Percentiles rank a stretch among this genome's conserved stretches.
Evolutionary conservation across 2,888 invertebrate genomes (phyloP).

Genomic region (Zygaena filipendulae): DNA sequence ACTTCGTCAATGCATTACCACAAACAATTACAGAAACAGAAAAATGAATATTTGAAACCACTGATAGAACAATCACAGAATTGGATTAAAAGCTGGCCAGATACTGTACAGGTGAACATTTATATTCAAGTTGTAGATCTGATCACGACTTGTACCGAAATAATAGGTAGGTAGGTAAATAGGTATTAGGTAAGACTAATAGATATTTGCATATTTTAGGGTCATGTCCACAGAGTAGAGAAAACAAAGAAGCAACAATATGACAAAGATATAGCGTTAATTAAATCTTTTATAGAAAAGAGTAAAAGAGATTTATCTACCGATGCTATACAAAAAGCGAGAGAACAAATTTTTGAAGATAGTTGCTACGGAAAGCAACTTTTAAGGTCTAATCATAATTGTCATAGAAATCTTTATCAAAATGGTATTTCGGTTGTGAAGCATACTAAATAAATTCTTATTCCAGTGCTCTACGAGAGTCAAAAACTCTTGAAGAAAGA

Average conservation of each 20-base stretch:
- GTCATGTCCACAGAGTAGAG: slow-evolving; percentile 20
- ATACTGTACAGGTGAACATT: slow-evolving; percentile 26
- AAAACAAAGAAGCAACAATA: slow-evolving; percentile 22
- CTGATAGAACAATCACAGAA: slow-evolving; percentile 30
- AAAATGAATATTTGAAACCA: slow-evolving; percentile 24
- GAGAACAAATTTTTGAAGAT: slow-evolving; percentile 30
- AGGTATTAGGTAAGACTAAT: no score
- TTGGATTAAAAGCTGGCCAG: slow-evolving; percentile 38
- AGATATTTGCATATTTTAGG: slow-evolving; percentile 19
- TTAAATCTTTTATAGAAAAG: slow-evolving; percentile 18
- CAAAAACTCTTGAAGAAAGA: slow-evolving; percentile 34
- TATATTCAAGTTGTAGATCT: no score
- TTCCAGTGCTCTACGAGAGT: slow-evolving; percentile 32
- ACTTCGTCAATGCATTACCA: slow-evolving; percentile 11
- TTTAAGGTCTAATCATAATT: slow-evolving; percentile 29
- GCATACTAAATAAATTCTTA: background rate
- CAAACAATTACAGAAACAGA: slow-evolving; percentile 4
- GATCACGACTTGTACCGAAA: no score
- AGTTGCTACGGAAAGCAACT: slow-evolving; percentile 35
- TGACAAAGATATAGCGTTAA: slow-evolving; percentile 19
- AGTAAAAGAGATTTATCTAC: slow-evolving; percentile 14
- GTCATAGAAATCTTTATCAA: no score
- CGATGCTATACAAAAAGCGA: slow-evolving; percentile 27
- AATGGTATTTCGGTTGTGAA: no score
- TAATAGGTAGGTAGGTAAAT: no score